A percentile compares a stretch with the other conserved stretches of the same genome.
These are phyloP conservation scores for Eucera pruinosa DNA, from an alignment of 2,888 invertebrate genomes.

Conservation along the genomic window DNA sequence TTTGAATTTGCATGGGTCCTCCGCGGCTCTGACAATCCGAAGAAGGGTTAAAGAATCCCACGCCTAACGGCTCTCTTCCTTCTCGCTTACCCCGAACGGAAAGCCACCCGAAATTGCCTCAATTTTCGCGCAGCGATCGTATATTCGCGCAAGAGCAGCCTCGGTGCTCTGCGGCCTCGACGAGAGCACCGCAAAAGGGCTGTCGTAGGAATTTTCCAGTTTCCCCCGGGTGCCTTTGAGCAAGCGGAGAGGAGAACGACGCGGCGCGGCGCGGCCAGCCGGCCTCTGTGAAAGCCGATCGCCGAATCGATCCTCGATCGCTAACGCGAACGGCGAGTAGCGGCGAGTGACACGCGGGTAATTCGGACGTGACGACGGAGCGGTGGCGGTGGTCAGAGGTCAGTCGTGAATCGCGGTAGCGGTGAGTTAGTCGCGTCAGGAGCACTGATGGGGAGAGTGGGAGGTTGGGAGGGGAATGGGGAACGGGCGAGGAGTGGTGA, in stretches of 20 bases:
- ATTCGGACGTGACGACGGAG: slow-evolving; percentile 69
- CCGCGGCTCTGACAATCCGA: too few relatives aligned
- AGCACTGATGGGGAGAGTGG: slow-evolving; percentile 8
- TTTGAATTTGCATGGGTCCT: too few relatives aligned
- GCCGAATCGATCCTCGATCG: slow-evolving; percentile 62
- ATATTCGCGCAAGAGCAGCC: too few relatives aligned
- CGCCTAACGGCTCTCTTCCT: too few relatives aligned
- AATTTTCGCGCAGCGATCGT: too few relatives aligned
- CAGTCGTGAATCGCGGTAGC: slow-evolving; percentile 55
- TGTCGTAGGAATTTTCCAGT: background rate
- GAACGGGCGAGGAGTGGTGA: slow-evolving; percentile 4
- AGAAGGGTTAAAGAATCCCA: too few relatives aligned
- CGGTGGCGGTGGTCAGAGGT: slow-evolving; percentile 48
- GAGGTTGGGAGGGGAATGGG: slow-evolving; percentile 9
- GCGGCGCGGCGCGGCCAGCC: background rate
- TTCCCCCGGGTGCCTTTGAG: background rate
- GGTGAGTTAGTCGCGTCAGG: slow-evolving; percentile 64
- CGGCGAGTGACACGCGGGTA: slow-evolving; percentile 62
- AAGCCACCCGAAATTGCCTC: too few relatives aligned
- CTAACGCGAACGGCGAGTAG: slow-evolving; percentile 17
- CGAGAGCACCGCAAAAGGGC: too few relatives aligned
- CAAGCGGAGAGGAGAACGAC: background rate
- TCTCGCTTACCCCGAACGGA: too few relatives aligned
- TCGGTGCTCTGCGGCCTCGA: too few relatives aligned
- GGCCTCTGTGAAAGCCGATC: slow-evolving; percentile 50